Evolutionary conservation across 2,888 invertebrate genomes (phyloP).

Genomic region (Euphydryas editha): DNA sequence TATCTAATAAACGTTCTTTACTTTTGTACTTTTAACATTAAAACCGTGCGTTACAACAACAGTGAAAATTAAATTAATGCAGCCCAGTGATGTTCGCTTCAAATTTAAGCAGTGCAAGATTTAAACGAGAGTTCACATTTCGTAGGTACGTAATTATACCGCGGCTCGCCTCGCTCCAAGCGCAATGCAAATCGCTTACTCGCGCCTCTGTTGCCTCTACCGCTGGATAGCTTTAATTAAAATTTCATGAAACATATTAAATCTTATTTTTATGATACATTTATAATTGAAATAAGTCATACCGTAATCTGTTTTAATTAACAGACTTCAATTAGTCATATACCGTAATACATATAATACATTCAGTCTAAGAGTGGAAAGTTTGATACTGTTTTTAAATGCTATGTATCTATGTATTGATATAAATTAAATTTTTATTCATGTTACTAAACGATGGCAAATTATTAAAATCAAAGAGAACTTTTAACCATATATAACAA

Average conservation of each 20-base stretch:
- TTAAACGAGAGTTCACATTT: conserved; percentile 77
- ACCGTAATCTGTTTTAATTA: neutral
- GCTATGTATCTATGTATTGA: too few relatives aligned
- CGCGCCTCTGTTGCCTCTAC: conserved; percentile 65
- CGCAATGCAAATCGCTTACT: conserved; percentile 81
- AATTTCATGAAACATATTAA: neutral
- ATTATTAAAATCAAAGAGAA: neutral
- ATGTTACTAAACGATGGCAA: too few relatives aligned
- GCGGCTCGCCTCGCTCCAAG: conserved; percentile 67
- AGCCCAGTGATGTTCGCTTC: conserved; percentile 69
- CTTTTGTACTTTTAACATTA: conserved; percentile 34
- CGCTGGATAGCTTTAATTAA: conserved; percentile 44
- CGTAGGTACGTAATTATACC: conserved; percentile 73
- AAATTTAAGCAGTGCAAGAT: conserved; percentile 80
- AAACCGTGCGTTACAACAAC: conserved; percentile 46
- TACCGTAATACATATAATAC: too few relatives aligned
- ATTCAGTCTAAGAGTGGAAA: too few relatives aligned
- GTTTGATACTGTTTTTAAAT: too few relatives aligned
- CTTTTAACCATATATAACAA: too few relatives aligned
- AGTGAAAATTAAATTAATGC: conserved; percentile 74
- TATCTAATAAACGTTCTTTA: conserved; percentile 21
- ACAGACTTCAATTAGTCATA: neutral
- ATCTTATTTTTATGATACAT: neutral
- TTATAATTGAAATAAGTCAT: neutral
- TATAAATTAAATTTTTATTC: too few relatives aligned